A percentile compares a stretch with the other conserved stretches of the same genome.
Evolutionary conservation across 2,113 vertebrate genomes (phyloP).

Genomic region (Columba janthina): DNA sequence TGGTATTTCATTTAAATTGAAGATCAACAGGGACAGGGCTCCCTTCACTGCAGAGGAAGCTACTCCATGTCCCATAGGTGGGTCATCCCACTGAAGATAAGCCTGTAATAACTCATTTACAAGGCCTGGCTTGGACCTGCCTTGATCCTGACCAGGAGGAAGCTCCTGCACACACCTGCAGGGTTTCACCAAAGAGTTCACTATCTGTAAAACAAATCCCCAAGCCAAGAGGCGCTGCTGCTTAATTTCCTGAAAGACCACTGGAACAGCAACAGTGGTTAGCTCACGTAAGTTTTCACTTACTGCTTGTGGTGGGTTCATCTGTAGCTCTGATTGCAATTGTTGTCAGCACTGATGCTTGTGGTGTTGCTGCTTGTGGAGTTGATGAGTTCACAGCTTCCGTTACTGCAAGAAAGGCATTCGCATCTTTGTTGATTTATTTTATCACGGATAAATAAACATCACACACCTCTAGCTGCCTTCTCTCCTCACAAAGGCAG

Average conservation of each 20-base stretch:
- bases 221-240: background rate
- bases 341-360: accelerated
- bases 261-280: background rate
- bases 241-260: background rate
- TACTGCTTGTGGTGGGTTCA: background rate
- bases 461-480: background rate
- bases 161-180: background rate
- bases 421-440: background rate
- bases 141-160: background rate
- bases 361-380: accelerated
- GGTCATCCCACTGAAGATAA: background rate
- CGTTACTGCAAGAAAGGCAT: background rate
- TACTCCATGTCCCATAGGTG: background rate
- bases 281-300: background rate
- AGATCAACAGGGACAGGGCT: background rate
- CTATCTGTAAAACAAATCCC: background rate
- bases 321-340: accelerated
- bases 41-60: background rate
- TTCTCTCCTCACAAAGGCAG: background rate
- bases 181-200: background rate
- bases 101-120: background rate
- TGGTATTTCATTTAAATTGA: background rate
- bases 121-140: background rate
- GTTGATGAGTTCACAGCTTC: accelerated
- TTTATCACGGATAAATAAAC: background rate